Conservation (phyloP, 2,113 vertebrate species). For the Nycticorax nycticorax region DNA sequence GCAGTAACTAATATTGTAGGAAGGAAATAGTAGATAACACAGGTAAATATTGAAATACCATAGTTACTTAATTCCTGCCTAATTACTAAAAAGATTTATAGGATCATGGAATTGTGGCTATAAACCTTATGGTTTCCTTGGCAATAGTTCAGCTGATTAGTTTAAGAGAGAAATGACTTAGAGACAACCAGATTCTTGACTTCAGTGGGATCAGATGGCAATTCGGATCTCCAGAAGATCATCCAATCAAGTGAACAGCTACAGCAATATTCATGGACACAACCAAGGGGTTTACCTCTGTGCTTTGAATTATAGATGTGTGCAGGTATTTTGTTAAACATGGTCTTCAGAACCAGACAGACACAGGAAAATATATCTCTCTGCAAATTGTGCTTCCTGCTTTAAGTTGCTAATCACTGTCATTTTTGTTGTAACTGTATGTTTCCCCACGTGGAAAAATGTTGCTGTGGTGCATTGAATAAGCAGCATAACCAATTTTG, state of each 20-base stretch:
- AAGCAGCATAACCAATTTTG: neutral
- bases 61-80: neutral
- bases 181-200: neutral
- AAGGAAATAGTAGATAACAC: neutral
- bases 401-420: conserved; percentile 18
- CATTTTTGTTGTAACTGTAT: conserved; percentile 28
- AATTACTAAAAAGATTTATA: conserved; percentile 4
- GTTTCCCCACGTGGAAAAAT: conserved; percentile 26
- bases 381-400: neutral
- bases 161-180: neutral
- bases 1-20: neutral
- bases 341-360: neutral
- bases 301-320: neutral
- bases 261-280: neutral
- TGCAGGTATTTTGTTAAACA: neutral
- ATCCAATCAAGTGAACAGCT: neutral
- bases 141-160: conserved; percentile 8
- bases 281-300: neutral
- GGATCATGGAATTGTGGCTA: neutral
- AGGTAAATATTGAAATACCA: conserved; percentile 15
- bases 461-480: neutral
- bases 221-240: neutral
- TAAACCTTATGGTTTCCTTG: conserved; percentile 28
- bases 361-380: neutral
- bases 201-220: neutral